A percentile compares a stretch with the other conserved stretches of the same genome.
Evolutionary conservation across 2,113 vertebrate species (phyloP).

Genomic region (Laticauda colubrina): DNA sequence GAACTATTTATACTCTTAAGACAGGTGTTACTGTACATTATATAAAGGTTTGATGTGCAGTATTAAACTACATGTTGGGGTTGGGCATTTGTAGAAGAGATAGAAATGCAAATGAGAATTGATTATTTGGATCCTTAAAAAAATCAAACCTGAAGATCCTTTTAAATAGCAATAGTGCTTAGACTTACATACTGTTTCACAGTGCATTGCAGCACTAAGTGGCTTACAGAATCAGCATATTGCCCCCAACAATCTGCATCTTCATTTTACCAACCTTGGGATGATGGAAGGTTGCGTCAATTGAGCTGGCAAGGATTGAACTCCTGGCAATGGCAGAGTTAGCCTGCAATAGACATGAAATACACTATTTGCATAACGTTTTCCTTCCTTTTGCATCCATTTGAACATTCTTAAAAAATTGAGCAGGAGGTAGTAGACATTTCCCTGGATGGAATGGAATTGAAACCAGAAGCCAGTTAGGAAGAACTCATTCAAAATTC

Average conservation of each 20-base stretch:
- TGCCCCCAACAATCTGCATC: background rate
- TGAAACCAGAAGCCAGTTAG: background rate
- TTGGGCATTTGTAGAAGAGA: slow-evolving; percentile 49
- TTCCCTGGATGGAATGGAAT: background rate
- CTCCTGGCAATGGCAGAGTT: background rate
- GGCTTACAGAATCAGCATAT: background rate
- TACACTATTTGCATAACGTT: background rate
- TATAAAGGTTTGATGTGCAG: slow-evolving; percentile 56
- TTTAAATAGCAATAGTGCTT: background rate
- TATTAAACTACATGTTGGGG: slow-evolving; percentile 57
- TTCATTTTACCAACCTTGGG: background rate
- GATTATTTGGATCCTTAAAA: background rate
- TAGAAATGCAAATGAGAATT: slow-evolving; percentile 15
- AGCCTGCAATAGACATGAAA: background rate
- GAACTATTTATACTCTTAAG: slow-evolving; percentile 37
- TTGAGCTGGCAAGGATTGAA: background rate
- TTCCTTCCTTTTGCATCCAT: background rate
- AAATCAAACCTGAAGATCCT: background rate
- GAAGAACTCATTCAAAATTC: background rate
- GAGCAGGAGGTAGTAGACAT: background rate
- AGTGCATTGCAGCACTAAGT: background rate
- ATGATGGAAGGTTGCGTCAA: background rate
- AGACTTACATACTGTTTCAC: background rate
- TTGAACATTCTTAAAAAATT: background rate
- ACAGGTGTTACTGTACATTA: slow-evolving; percentile 63